Evolutionary conservation across 2,113 vertebrate genomes (phyloP).

Genomic region (Forbesichthys papilliferus): DNA sequence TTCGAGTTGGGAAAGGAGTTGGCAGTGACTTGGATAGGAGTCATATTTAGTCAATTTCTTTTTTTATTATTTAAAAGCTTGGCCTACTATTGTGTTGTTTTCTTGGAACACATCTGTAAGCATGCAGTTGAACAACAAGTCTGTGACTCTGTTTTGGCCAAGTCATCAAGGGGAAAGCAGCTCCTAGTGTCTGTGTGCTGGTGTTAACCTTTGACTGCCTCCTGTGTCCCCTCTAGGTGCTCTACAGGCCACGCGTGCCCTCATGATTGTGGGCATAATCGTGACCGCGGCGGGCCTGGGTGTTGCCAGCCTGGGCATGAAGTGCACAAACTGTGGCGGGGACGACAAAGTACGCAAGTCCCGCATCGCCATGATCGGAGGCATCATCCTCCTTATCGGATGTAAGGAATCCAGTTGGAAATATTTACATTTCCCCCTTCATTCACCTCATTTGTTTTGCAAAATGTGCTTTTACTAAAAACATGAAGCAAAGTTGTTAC

Average conservation of each 20-base stretch:
- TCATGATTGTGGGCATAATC: conserved; percentile 85
- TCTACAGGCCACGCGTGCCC: conserved; percentile 84
- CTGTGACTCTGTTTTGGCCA: not conserved
- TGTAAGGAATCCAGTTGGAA: conserved; percentile 58
- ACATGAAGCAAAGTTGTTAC: no score
- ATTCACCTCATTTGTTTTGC: not conserved
- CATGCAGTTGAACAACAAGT: not conserved
- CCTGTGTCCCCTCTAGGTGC: conserved; percentile 64
- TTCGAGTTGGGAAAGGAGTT: conserved; percentile 42
- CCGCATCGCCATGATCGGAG: conserved; percentile 82
- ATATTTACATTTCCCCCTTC: not conserved
- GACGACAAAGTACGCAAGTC: conserved; percentile 84
- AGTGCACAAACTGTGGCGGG: conserved; percentile 86
- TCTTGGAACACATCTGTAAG: not conserved
- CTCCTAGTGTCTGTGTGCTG: not conserved
- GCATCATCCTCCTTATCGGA: conserved; percentile 81
- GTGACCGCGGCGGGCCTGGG: conserved; percentile 73
- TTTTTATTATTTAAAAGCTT: not conserved
- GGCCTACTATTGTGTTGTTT: conserved; percentile 2
- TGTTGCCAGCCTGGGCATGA: conserved; percentile 86
- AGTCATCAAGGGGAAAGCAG: not conserved
- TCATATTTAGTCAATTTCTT: not conserved
- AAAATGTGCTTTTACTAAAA: no score
- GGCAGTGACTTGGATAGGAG: conserved; percentile 4
- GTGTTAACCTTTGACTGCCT: conserved; percentile 13